A percentile compares a stretch with the other conserved stretches of the same genome.
Conservation (phyloP, 1,140 invertebrate species). For the Bactericera cockerelli region DNA sequence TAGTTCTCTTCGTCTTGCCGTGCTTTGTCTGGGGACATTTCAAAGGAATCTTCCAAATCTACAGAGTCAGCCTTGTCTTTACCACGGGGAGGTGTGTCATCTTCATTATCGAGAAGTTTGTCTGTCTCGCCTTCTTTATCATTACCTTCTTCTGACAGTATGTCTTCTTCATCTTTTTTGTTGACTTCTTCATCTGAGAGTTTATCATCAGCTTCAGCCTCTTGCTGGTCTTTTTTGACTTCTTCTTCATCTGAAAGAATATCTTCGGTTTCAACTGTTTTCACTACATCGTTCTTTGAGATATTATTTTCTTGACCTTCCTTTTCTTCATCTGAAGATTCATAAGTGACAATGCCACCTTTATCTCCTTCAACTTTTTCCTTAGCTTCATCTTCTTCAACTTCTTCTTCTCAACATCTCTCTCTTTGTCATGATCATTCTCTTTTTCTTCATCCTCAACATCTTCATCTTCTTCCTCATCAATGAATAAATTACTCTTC, state of each 20-base stretch:
- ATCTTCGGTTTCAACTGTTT: conserved; percentile 30
- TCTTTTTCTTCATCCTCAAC: conserved; percentile 20
- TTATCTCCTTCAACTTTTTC: no score
- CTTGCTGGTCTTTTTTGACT: conserved; percentile 21
- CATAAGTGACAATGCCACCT: conserved; percentile 1
- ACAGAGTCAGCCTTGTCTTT: no score
- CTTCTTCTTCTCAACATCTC: conserved; percentile 24
- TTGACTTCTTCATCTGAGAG: no score
- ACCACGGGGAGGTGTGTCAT: no score
- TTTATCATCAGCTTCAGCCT: conserved; percentile 19
- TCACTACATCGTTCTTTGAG: conserved; percentile 24
- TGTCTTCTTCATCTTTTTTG: no score
- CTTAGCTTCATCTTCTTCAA: conserved; percentile 16
- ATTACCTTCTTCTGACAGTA: no score
- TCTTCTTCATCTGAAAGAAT: conserved; percentile 30
- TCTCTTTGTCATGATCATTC: conserved; percentile 22
- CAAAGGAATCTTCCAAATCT: neutral
- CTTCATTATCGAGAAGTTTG: no score
- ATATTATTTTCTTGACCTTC: conserved; percentile 23
- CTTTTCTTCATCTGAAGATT: conserved; percentile 11
- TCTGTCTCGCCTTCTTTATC: no score
- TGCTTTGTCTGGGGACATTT: neutral
- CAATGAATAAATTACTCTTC: neutral
- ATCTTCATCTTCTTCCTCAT: conserved; percentile 19
- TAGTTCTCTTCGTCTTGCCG: neutral